Percentiles rank a stretch among this genome's conserved stretches.
Evolutionary conservation across 1,140 invertebrate species (phyloP).

Genomic region (Leptonema lineaticorne): DNA sequence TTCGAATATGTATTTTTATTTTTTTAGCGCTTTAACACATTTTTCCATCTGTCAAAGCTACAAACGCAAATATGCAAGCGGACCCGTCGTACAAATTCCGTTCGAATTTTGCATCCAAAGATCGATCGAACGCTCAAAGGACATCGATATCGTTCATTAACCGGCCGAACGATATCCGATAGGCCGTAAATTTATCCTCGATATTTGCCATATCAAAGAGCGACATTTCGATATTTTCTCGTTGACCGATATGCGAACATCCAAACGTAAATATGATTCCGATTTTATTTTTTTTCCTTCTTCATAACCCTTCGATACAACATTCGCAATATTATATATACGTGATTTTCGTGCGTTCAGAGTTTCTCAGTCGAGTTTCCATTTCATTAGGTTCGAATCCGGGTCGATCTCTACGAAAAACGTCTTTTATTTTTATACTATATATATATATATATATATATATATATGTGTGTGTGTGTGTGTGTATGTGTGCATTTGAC

Average conservation of each 20-base stretch:
- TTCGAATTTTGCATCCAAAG: not conserved
- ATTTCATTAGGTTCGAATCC: conserved; percentile 6
- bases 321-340: too few relatives aligned
- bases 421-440: not conserved
- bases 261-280: too few relatives aligned
- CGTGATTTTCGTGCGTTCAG: not conserved
- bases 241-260: not conserved
- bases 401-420: not conserved
- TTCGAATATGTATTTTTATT: not conserved
- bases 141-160: not conserved
- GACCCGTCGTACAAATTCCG: not conserved
- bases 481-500: too few relatives aligned
- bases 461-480: too few relatives aligned
- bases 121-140: not conserved
- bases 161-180: not conserved
- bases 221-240: conserved; percentile 12
- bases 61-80: not conserved
- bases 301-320: too few relatives aligned
- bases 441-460: not conserved
- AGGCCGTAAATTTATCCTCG: not conserved
- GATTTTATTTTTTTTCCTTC: too few relatives aligned
- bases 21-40: not conserved
- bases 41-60: not conserved
- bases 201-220: conserved; percentile 2
- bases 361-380: not conserved